These are phyloP conservation scores for Neotoxoptera formosana DNA, from an alignment of 1,140 invertebrate species.

Conservation along the genomic window DNA sequence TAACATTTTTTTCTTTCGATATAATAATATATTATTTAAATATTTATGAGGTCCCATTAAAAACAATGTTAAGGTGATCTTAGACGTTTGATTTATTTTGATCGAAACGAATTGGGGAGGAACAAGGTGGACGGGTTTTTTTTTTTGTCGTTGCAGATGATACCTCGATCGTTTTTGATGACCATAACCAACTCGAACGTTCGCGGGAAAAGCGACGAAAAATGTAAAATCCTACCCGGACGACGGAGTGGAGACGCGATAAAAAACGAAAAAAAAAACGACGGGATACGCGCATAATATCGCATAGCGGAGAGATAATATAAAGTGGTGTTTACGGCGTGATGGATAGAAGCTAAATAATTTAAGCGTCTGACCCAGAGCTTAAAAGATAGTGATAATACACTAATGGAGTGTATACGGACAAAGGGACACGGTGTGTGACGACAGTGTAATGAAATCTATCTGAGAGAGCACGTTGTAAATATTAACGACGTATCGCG, in stretches of 20 bases:
- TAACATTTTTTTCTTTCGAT: background rate
- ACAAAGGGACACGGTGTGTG: background rate
- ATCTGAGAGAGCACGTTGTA: background rate
- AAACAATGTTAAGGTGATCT: background rate
- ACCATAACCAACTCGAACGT: background rate
- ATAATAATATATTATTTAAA: background rate
- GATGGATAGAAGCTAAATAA: slow-evolving; percentile 21
- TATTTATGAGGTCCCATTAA: background rate
- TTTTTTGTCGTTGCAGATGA: background rate
- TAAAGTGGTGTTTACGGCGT: background rate
- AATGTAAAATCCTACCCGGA: background rate
- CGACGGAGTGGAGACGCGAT: background rate
- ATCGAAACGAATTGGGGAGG: background rate
- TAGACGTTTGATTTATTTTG: background rate
- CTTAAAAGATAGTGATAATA: slow-evolving; percentile 8
- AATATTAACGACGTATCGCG: slow-evolving; percentile 9
- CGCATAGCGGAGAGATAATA: too few relatives aligned
- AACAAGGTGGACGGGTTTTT: background rate
- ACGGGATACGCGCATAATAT: background rate
- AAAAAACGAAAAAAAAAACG: slow-evolving; percentile 13
- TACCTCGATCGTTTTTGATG: background rate
- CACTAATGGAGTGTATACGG: background rate
- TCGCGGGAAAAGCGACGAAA: background rate
- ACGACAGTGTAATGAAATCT: slow-evolving; percentile 14
- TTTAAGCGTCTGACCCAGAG: background rate